Conservation (phyloP, 2,113 vertebrate genomes). For the Corythoichthys intestinalis region DNA sequence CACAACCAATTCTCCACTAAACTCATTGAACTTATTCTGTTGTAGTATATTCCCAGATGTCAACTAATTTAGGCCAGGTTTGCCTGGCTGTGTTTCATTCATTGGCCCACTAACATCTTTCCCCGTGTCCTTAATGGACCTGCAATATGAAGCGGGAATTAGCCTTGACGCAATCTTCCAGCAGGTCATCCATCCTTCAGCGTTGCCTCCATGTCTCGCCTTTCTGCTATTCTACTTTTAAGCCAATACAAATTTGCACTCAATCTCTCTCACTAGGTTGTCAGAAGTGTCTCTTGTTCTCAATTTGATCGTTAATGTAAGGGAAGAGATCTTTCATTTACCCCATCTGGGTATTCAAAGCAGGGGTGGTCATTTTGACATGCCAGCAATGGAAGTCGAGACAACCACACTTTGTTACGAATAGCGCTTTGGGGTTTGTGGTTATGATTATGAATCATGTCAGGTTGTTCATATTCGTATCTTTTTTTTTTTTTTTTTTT, state of each 20-base stretch:
- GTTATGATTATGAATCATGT: no score
- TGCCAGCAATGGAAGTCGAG: neutral
- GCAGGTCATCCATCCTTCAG: constrained; percentile 19
- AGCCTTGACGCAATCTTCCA: constrained; percentile 37
- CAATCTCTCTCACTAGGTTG: constrained; percentile 24
- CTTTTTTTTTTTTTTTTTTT: no score
- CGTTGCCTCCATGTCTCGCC: constrained; percentile 29
- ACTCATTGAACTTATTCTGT: neutral
- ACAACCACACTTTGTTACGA: neutral
- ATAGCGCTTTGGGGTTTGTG: no score
- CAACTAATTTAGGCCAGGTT: constrained; percentile 7
- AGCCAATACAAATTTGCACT: constrained; percentile 40
- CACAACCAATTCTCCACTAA: constrained; percentile 5
- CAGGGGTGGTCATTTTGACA: neutral
- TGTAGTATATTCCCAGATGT: constrained; percentile 3
- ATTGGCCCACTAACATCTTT: constrained; percentile 3
- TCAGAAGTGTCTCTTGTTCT: neutral
- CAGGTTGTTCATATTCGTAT: no score
- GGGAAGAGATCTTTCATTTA: neutral
- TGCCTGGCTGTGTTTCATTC: neutral
- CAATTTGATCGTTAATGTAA: neutral
- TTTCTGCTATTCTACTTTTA: constrained; percentile 56
- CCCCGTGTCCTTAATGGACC: constrained; percentile 31
- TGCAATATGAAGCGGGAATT: constrained; percentile 30
- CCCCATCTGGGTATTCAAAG: neutral